Base-by-base conservation (phyloP, 2,797 vertebrate genomes). In the Acridotheres tristis region DNA sequence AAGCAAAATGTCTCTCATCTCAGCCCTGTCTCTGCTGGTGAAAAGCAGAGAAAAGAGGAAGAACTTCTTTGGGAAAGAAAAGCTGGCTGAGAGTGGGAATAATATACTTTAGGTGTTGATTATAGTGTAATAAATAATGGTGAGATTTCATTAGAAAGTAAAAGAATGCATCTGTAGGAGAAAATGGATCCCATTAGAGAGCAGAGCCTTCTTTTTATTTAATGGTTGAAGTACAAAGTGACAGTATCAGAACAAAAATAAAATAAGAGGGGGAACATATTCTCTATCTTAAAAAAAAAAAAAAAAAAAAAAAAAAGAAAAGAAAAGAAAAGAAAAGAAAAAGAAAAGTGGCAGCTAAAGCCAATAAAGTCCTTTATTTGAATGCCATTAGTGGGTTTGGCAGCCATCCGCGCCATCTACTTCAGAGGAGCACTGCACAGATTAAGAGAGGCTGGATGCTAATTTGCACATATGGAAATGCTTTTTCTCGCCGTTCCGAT, bases 401-500 rank as follows among this genome's bases (percentile, higher is more conserved):
- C 98, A 99, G 97, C 94, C 97, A 89, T 97, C 97, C 95, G 93
- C 85, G 7, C 97, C 98, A 97, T 98, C 97, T 95, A 98, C 98
- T 98, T 98, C 98, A 98, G 98, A 98, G 98, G 98, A 98, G 97
- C 98, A 97, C 87, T 92, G 97, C 96, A 93, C 97, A 98, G 98
- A 98, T 98, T 98, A 98, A 98, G 98, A 97, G 98, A 98, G 98
- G 97, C 98, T 98, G 98, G 97, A 98, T 98, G 98, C 98, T 99
- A 98, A 99, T 99, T 99, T 99, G 98, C 98, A 98, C 99, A 99
- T 99, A 99, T 99, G 99, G 99, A 99, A 99, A 98, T 98, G 98
- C 98, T 99, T 98, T 98, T 98, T 99, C 98, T 98, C 98, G 96
- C 98, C 97, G 95, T 98, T 98, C 98, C 95, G 94, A 98, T 98